Base-by-base conservation (phyloP, 2,888 invertebrate species). In the Melipona beecheii region DNA sequence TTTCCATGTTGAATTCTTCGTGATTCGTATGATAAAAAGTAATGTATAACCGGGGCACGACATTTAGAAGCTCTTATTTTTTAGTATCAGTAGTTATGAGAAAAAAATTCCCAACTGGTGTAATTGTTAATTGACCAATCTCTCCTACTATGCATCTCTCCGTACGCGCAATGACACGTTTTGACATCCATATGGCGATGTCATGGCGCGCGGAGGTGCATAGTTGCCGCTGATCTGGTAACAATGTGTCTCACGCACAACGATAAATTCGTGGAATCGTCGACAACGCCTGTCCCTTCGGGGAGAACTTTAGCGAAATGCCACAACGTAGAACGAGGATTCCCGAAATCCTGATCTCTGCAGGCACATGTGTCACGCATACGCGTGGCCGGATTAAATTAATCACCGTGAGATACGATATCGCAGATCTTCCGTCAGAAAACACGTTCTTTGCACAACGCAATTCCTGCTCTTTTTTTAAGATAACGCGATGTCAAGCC, bases 201-300 rank as follows among this genome's bases (percentile, higher is more conserved):
- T 62, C 75, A 72, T 68, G 75, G 24, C n/a, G 58, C 36, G 24
- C 21, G n/a, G 66, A 66, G 5, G 19, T n/a, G 21, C n/a, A 54
- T 54, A 71, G 72, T 77, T 62, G 62, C 64, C 13, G 64, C 49
- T 78, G 79, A 81, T 80, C 69, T 72, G 71, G 21, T 81, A 75
- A 84, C 70, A 66, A 83, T 79, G 70, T 84, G 87, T 84, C 84
- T 86, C 88, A 43, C 49, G 68, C 43, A 69, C 74, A 81, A 72
- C 88, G 80, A 82, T 79, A 84, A 77, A 89, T 89, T 89, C 89
- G 79, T 83, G 84, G 86, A 83, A 87, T 87, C 79, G 86, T 83
- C 86, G 72, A 75, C 79, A 81, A 86, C 87, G 78, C 70, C 83
- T 87, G 87, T 86, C 89, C 89, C 89, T 85, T 87, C 80, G 65